Evolutionary conservation across 37 sponge, comb jelly and placozoan genomes (phyloP).

Genomic region (Theonella swinhoei): DNA sequence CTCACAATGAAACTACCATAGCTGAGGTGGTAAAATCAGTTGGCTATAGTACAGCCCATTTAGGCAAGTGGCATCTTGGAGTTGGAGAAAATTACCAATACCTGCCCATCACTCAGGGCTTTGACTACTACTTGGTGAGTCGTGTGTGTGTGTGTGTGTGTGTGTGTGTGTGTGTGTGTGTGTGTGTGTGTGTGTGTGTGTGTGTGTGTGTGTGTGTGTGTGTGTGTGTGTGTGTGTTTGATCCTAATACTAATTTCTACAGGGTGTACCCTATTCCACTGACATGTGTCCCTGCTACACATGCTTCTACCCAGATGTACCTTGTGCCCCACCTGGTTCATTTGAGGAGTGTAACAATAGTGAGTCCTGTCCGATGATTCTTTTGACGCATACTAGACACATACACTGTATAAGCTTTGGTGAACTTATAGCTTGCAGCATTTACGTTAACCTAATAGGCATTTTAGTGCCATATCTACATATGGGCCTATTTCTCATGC

Average conservation of each 20-base stretch:
- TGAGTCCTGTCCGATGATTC: too few species aligned
- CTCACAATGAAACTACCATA: constrained; percentile 49
- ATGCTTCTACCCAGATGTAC: constrained; percentile 65
- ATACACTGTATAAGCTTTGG: too few species aligned
- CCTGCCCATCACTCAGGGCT: constrained; percentile 68
- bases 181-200: background rate
- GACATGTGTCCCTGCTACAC: constrained; percentile 71
- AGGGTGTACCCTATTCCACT: constrained; percentile 71
- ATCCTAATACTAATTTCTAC: background rate
- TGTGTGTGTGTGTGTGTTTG: too few species aligned
- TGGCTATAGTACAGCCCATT: constrained; percentile 57
- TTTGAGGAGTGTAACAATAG: background rate
- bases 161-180: too few species aligned
- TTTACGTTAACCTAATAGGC: too few species aligned
- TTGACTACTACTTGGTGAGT: constrained; percentile 64
- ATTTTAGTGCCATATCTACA: too few species aligned
- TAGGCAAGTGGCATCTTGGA: constrained; percentile 80
- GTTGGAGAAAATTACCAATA: constrained; percentile 47
- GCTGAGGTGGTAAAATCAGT: constrained; percentile 45
- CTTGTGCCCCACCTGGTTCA: constrained; percentile 12
- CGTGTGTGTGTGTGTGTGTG: too few species aligned
- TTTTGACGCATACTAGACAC: too few species aligned
- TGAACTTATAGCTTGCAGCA: too few species aligned
- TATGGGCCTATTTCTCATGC: too few species aligned
- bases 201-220: too few species aligned